Percentiles rank a stretch among this genome's conserved stretches.
Evolutionary conservation across 2,888 invertebrate genomes (phyloP).

Genomic region (Lepidocyrtoides sp.): DNA sequence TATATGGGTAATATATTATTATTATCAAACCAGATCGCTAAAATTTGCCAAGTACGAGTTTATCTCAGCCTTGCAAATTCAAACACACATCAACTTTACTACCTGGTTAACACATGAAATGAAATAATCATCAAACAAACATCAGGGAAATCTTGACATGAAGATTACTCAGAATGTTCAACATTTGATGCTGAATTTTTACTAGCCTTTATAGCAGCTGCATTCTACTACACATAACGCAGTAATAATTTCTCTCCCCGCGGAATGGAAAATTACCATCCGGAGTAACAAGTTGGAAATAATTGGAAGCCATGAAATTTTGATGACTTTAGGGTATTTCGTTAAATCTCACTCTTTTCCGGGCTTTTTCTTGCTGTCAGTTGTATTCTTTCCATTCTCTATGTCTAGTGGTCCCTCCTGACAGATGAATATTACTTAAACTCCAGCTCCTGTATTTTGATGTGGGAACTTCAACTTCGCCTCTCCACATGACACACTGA

Average conservation of each 20-base stretch:
- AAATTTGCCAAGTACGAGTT: too few relatives aligned
- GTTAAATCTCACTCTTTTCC: not conserved
- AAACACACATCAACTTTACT: too few relatives aligned
- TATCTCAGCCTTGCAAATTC: too few relatives aligned
- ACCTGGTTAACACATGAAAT: too few relatives aligned
- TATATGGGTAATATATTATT: too few relatives aligned
- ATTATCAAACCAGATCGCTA: too few relatives aligned
- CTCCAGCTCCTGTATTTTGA: too few relatives aligned
- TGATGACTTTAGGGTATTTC: constrained; percentile 17
- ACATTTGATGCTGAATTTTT: not conserved
- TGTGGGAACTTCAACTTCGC: too few relatives aligned
- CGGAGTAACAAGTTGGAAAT: constrained; percentile 38
- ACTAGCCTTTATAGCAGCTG: too few relatives aligned
- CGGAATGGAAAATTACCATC: not conserved
- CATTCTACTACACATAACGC: not conserved
- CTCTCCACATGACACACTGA: too few relatives aligned
- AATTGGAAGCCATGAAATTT: constrained; percentile 39
- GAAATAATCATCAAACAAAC: too few relatives aligned
- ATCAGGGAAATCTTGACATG: not conserved
- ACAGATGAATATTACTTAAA: not conserved
- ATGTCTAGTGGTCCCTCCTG: not conserved
- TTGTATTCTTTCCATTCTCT: not conserved
- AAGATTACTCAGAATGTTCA: not conserved
- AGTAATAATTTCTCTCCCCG: not conserved
- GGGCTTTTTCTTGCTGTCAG: not conserved